Base-by-base conservation (phyloP, 2,888 invertebrate genomes). In the Synanthedon vespiformis region DNA sequence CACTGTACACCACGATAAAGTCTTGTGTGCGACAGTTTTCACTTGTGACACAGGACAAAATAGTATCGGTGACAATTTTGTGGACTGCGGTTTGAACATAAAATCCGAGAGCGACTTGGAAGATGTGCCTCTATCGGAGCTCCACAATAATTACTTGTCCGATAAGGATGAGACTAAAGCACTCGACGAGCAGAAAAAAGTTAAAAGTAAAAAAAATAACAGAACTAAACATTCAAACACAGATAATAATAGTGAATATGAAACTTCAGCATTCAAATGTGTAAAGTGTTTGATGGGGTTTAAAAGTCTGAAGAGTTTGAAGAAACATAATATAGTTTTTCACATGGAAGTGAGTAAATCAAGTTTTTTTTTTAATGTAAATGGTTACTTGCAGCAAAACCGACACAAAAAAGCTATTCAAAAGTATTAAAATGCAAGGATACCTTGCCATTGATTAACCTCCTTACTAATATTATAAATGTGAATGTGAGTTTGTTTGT, bases 121-220 rank as follows among this genome's bases (percentile, higher is more conserved):
- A 44, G 77, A 78, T 22, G 55, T 74, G 44, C 77, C 77, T 1
- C 51, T 78, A 11, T 70, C 75, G 3, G 64, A 68, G 44, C 56
- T 74, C 3, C 55, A 69, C 13, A 53, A 51, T 48, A 63, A 57
- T 51, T 52, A 41, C 53, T 16, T 55, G 2, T 47, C 56, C 41
- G 49, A 59, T 34, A 53, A 56, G 13, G 53, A 50, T 40, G 34
- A 57, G 44, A 49, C 56, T 13, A 54, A 40, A 47, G 53, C 40
- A 14, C 6, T 5, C 11, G 10, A 52, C 44, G 0, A 34, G 10
- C 34, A 2, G 8, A 34, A 34, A 34, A 34, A 34, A 34, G 34
- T 6, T 34, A 34, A 10, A 1, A 34, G 34, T 10, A 34, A 34
- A 34, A 34, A 34, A 34, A 34, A 34, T 34, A 34, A 34, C 0